Base-by-base conservation (phyloP, 2,113 vertebrate genomes). In the Rostratula benghalensis region DNA sequence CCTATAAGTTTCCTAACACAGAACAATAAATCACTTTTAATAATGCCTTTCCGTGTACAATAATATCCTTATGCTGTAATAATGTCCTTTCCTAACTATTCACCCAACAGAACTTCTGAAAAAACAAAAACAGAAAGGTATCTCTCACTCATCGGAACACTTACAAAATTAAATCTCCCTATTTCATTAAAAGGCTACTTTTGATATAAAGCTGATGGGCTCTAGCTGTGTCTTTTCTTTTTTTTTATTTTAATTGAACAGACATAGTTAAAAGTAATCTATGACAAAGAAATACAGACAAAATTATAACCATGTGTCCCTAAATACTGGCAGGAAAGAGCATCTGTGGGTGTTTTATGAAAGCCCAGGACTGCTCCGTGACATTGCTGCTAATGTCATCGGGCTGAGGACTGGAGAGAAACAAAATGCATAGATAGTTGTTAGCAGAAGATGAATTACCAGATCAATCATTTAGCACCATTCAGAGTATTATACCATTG, bases 241-340 rank as follows among this genome's bases (percentile, higher is more conserved):
- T 43, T 98, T 96, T 94, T 94, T 82, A 92, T 97, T 97, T 97
- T 97, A 97, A 97, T 97, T 98, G 97, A 98, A 96, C 97, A 98
- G 97, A 98, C 97, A 97, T 96, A 97, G 95, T 97, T 97, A 97
- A 97, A 98, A 97, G 97, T 96, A 97, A 97, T 96, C 96, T 95
- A 86, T 64, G 94, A 97, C 97, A 97, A 97, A 91, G 96, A 96
- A 98, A 96, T 97, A 96, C 77, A 97, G 96, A 93, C 93, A 96
- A 98, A 98, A 98, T 98, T 98, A 97, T 98, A 98, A 98, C 97
- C 98, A 98, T 80, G 97, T 98, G 98, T 98, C 97, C 94, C 79
- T 77, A 93, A 96, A 97, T 88, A 94, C 91, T 63, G 92, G 97
- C 98, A 98, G 96, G 96, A 98, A 97, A 97, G 97, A 98, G 97